phyloP scores from a whole-genome alignment of 1,140 invertebrate species.

The Neuroterus valhalla region DNA sequence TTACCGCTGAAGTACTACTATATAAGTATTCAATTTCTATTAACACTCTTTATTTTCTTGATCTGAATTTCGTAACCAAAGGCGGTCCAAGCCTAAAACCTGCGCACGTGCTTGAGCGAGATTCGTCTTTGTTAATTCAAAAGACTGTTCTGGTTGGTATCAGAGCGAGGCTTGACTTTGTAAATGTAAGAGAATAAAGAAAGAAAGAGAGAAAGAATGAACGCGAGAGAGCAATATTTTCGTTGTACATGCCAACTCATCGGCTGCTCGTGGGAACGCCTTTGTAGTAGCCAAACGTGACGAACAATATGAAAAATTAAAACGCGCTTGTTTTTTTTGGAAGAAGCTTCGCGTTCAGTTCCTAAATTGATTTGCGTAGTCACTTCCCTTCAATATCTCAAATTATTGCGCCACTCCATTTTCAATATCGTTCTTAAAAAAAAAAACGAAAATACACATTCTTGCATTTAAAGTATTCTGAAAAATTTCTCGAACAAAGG shows the following conservation, averaged over 20 bases:
- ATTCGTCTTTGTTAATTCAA: conserved; percentile 23
- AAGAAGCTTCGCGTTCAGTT: conserved; percentile 60
- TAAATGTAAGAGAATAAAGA: conserved; percentile 50
- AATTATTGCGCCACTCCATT: conserved; percentile 34
- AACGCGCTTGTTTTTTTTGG: conserved; percentile 59
- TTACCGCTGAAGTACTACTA: too few relatives aligned
- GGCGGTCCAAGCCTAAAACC: background rate
- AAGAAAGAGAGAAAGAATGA: conserved; percentile 50
- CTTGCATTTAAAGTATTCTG: conserved; percentile 31
- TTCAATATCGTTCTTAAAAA: background rate
- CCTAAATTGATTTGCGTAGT: conserved; percentile 61
- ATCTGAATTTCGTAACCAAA: background rate
- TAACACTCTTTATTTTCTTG: background rate
- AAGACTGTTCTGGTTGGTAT: conserved; percentile 18
- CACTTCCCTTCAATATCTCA: conserved; percentile 57
- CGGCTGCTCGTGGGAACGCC: conserved; percentile 65
- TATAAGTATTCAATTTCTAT: too few relatives aligned
- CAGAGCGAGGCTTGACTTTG: conserved; percentile 48
- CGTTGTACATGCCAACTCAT: conserved; percentile 69
- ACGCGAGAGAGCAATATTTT: conserved; percentile 61
- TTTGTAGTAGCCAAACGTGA: conserved; percentile 64
- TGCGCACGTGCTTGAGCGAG: conserved; percentile 1
- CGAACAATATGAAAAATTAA: conserved; percentile 69
- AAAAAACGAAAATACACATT: background rate
- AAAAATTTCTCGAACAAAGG: too few relatives aligned